Evolutionary conservation across 2,797 vertebrate species (phyloP).

Genomic region (Urocyon cinereoargenteus): DNA sequence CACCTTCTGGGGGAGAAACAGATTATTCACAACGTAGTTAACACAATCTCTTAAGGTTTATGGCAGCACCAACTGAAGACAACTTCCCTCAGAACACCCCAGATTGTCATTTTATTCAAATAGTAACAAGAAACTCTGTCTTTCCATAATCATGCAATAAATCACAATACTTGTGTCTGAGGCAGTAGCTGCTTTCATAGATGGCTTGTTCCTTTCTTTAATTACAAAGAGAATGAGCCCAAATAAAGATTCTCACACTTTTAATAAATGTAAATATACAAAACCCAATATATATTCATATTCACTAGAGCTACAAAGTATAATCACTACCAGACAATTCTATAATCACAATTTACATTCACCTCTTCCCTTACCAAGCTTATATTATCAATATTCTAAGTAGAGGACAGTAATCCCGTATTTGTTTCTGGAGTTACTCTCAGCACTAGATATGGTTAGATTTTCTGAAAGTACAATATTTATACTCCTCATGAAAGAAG

Average conservation of each 20-base stretch:
- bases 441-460: not conserved
- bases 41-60: not conserved
- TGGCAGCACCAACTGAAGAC: not conserved
- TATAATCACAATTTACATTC: conserved; percentile 39
- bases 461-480: conserved; percentile 30
- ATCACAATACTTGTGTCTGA: not conserved
- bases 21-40: conserved; percentile 11
- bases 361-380: not conserved
- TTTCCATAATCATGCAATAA: not conserved
- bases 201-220: conserved; percentile 42
- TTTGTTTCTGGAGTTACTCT: conserved; percentile 30
- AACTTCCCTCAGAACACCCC: not conserved
- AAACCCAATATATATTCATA: conserved; percentile 32
- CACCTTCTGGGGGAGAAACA: not conserved
- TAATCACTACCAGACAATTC: conserved; percentile 43
- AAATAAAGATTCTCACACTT: conserved; percentile 9
- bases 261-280: conserved; percentile 12
- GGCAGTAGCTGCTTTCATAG: conserved; percentile 14
- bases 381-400: not conserved
- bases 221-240: conserved; percentile 43
- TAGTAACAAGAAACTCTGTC: not conserved
- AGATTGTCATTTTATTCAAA: not conserved
- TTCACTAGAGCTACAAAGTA: conserved; percentile 41
- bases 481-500: not conserved
- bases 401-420: not conserved